These are phyloP conservation scores for Napeogenes sylphis DNA, from an alignment of 2,888 invertebrate species.

Conservation along the genomic window DNA sequence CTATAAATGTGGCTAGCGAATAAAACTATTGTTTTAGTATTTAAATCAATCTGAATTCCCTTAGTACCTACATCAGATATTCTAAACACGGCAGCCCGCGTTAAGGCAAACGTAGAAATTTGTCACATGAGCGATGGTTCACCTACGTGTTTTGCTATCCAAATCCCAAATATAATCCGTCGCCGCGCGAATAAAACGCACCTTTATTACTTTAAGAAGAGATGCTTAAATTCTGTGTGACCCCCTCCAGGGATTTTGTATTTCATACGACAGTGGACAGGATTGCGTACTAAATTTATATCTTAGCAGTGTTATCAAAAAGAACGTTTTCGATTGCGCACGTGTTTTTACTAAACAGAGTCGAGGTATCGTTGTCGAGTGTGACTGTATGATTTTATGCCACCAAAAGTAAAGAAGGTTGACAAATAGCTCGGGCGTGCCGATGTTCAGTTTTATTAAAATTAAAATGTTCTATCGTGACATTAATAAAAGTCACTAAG, in stretches of 20 bases:
- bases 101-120: slow-evolving; percentile 78
- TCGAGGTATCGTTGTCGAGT: slow-evolving; percentile 60
- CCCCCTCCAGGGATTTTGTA: slow-evolving; percentile 61
- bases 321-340: slow-evolving; percentile 60
- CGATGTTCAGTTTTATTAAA: slow-evolving; percentile 76
- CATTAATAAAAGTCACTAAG: slow-evolving; percentile 68
- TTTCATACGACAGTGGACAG: slow-evolving; percentile 58
- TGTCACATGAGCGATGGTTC: slow-evolving; percentile 78
- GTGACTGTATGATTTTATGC: slow-evolving; percentile 74
- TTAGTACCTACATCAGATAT: slow-evolving; percentile 59
- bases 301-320: slow-evolving; percentile 67
- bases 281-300: slow-evolving; percentile 70
- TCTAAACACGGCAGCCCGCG: slow-evolving; percentile 73
- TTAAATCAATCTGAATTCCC: slow-evolving; percentile 70
- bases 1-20: slow-evolving; percentile 11
- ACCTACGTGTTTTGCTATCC: slow-evolving; percentile 74
- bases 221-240: slow-evolving; percentile 70
- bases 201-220: slow-evolving; percentile 76
- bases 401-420: slow-evolving; percentile 76
- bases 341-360: slow-evolving; percentile 41
- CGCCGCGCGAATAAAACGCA: slow-evolving; percentile 72
- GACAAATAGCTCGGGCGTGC: slow-evolving; percentile 77
- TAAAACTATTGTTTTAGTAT: slow-evolving; percentile 49
- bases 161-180: slow-evolving; percentile 75
- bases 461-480: slow-evolving; percentile 72